Percentiles rank a stretch among this genome's conserved stretches.
Conservation (phyloP, 2,797 vertebrate species). For the Gephyroberyx darwinii region DNA sequence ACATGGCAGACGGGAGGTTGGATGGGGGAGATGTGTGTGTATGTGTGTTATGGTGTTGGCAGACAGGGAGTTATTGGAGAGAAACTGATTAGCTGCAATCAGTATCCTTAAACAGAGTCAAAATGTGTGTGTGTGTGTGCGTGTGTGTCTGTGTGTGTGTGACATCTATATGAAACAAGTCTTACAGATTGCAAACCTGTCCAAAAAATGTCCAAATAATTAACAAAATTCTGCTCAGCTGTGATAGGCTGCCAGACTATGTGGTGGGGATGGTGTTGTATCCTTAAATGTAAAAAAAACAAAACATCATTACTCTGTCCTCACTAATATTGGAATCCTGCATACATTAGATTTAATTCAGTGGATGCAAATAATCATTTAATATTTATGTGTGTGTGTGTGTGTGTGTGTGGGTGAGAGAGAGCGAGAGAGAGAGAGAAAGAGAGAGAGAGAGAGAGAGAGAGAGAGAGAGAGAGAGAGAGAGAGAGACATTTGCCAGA, state of each 20-base stretch:
- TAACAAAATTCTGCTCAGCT: no score
- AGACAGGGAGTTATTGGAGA: not conserved
- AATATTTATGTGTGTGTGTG: not conserved
- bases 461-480: not conserved
- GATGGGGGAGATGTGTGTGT: slow-evolving; percentile 3
- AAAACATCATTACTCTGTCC: no score
- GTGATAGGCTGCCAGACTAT: no score
- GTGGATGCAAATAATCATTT: no score
- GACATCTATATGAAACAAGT: slow-evolving; percentile 15
- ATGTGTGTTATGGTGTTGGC: not conserved
- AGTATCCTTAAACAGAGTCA: not conserved
- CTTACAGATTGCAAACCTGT: not conserved
- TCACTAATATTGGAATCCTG: no score
- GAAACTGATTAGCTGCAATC: not conserved
- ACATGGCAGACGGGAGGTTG: slow-evolving; percentile 11
- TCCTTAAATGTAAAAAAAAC: no score
- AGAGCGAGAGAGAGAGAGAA: not conserved
- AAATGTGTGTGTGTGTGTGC: not conserved
- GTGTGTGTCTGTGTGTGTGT: not conserved
- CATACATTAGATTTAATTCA: no score
- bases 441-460: not conserved
- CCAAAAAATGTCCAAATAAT: no score
- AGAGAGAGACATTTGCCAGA: no score
- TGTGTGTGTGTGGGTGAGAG: not conserved
- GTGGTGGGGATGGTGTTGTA: no score